Evolutionary conservation across 2,888 invertebrate species (phyloP).

Genomic region (Morinoia aosen): DNA sequence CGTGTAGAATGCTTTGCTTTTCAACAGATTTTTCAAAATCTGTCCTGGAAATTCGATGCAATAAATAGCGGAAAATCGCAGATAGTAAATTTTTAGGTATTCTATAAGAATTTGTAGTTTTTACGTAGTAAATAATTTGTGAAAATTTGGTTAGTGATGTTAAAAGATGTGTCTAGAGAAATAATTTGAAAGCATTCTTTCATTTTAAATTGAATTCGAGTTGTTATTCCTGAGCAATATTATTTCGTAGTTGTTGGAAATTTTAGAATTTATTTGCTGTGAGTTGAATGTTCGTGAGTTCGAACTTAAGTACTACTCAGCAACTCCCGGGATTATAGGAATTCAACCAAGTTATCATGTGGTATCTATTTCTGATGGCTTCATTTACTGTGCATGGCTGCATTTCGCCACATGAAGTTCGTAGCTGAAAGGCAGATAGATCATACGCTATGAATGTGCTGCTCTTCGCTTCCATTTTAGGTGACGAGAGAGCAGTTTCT

Average conservation of each 20-base stretch:
- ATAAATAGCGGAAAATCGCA: not conserved
- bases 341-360: not conserved
- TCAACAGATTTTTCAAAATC: not conserved
- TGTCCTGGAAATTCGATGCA: not conserved
- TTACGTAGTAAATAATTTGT: not conserved
- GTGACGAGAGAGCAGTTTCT: too few relatives aligned
- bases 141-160: not conserved
- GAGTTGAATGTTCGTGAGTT: not conserved
- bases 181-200: not conserved
- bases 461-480: too few relatives aligned
- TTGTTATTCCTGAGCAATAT: not conserved
- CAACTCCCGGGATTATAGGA: not conserved
- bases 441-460: too few relatives aligned
- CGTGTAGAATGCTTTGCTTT: not conserved
- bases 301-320: not conserved
- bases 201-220: not conserved
- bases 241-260: not conserved
- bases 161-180: not conserved
- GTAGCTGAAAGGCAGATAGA: not conserved
- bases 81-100: not conserved
- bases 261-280: not conserved
- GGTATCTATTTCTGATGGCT: not conserved
- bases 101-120: not conserved
- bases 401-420: not conserved
- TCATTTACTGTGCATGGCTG: not conserved